Evolutionary conservation across 1,140 invertebrate species (phyloP), one percentile per base, ranked within the genome.

Genomic region (Cylas formicarius): DNA sequence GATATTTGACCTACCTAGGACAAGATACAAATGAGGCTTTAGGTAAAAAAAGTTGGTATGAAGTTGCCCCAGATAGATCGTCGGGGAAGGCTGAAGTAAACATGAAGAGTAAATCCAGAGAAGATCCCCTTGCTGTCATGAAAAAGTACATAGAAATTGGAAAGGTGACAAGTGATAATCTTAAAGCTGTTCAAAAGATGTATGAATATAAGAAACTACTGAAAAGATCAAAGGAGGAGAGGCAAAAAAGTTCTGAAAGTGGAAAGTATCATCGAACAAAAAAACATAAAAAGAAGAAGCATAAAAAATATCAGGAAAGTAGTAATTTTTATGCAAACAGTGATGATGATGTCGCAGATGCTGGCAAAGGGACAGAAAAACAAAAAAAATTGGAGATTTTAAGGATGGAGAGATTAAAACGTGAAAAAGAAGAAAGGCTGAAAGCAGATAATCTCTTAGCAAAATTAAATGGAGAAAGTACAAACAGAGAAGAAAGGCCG

Each of bases 1-100:
- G 95, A 1, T 86, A 93, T 60, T 71, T 98, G 11, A 97, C 90
- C 27, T 97, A 97, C 72, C 72, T 99, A 34, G 94, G 92, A 0
- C 93, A 98, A 70, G 86, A 92, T 63, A 84, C 89, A 31, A 81
- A 88, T 64, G 92, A 97, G 70, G 75, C 81, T 7, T 75, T 82
- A 1, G 83, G 82, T 11, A 81, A 82, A 54, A 77, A 76, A 45
- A 86, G 81, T 53, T 92, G 88, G 86, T 92, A 90, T 68, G 77
- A 87, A 61, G 71, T 81, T 49, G 53, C 77, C 13, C 83, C 83
- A 36, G 67, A 71, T 17, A 64, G 72, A 63, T 62, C 66, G 50
- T 49, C 52, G 17, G 63, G 71, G 53, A 51, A 73, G 61, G 63
- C 65, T 32, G 82, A 86, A 72, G 55, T 74, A 19, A 66, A 72